Conservation (phyloP, 2,113 vertebrate species). For the Rhabdomys dilectus region DNA sequence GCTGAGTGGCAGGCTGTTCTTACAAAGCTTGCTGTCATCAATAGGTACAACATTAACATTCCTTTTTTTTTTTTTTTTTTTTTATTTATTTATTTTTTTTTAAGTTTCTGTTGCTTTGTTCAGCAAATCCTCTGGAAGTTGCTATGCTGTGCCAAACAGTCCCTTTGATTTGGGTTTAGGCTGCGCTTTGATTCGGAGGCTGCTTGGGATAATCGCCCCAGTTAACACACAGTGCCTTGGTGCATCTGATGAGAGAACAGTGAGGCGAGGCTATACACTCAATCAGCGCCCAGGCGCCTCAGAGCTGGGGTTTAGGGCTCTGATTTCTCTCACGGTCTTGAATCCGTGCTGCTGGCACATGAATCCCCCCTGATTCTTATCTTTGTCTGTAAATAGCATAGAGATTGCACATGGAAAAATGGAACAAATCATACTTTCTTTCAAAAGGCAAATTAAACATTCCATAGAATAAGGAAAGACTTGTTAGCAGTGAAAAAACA, state of each 20-base stretch:
- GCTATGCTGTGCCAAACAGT: slow-evolving; percentile 9
- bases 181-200: background rate
- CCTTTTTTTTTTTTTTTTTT: background rate
- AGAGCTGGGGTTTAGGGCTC: slow-evolving; percentile 58
- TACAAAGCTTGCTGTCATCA: background rate
- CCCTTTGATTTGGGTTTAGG: slow-evolving; percentile 22
- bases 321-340: slow-evolving; percentile 68
- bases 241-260: background rate
- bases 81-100: background rate
- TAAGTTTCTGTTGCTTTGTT: slow-evolving; percentile 32
- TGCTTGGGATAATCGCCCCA: background rate
- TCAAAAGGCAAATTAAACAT: slow-evolving; percentile 82
- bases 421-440: slow-evolving; percentile 82
- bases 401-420: slow-evolving; percentile 82
- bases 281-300: slow-evolving; percentile 32
- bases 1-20: background rate
- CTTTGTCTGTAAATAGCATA: slow-evolving; percentile 80
- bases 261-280: background rate
- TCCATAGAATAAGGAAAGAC: slow-evolving; percentile 82
- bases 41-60: background rate
- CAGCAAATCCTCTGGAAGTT: slow-evolving; percentile 41
- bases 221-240: background rate
- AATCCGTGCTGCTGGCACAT: slow-evolving; percentile 72
- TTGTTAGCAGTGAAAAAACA: slow-evolving; percentile 67
- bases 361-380: slow-evolving; percentile 82